These are phyloP conservation scores for Bovichtus variegatus DNA, from an alignment of 2,797 vertebrate genomes.

Conservation along the genomic window DNA sequence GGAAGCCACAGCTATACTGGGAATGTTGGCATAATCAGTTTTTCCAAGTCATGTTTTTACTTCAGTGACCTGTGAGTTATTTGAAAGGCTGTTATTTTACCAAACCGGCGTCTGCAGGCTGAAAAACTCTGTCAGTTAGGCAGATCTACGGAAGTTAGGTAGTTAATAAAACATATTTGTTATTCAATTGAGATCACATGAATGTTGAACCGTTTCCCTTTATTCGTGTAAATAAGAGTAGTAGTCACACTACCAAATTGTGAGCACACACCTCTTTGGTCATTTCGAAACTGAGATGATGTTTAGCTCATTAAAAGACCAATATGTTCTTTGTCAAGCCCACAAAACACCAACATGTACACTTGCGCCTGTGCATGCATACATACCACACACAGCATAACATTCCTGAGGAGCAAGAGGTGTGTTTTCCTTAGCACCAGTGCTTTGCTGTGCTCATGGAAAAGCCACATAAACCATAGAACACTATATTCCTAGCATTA, in stretches of 20 bases:
- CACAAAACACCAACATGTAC: constrained; percentile 32
- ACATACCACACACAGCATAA: constrained; percentile 29
- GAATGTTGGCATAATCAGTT: neutral
- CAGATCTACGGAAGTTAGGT: neutral
- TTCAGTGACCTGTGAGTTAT: neutral
- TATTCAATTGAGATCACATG: neutral
- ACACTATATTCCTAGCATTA: constrained; percentile 42
- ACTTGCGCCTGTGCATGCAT: constrained; percentile 23
- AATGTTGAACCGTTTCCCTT: neutral
- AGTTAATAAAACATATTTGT: neutral
- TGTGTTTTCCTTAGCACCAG: constrained; percentile 25
- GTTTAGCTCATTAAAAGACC: constrained; percentile 8
- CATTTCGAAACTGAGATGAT: neutral
- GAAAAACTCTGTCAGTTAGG: neutral
- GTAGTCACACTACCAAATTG: neutral
- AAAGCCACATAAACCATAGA: constrained; percentile 25
- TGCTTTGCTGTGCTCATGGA: constrained; percentile 23
- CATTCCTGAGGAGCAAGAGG: constrained; percentile 48
- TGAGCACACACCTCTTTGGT: neutral
- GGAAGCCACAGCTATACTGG: neutral
- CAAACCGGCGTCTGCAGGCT: neutral
- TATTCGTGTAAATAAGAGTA: neutral
- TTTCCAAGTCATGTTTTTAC: neutral
- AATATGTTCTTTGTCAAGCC: constrained; percentile 1
- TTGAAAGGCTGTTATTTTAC: neutral